These are phyloP conservation scores for Platycheirus albimanus DNA, from an alignment of 2,888 invertebrate genomes.

Conservation along the genomic window DNA sequence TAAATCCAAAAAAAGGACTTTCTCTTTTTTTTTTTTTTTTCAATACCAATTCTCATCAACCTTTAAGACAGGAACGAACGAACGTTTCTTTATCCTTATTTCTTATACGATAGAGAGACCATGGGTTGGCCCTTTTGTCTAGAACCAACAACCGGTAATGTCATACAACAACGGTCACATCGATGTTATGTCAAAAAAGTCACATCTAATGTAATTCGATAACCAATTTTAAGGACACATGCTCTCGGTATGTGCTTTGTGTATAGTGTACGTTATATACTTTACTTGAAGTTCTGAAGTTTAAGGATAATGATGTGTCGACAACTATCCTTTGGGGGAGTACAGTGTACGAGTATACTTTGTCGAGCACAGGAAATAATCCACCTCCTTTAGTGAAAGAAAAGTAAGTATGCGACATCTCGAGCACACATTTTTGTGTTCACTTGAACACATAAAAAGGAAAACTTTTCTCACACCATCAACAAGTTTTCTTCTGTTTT, in stretches of 20 bases:
- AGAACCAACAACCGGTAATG: neutral
- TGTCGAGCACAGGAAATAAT: slow-evolving; percentile 49
- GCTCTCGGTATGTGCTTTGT: neutral
- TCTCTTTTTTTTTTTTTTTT: neutral
- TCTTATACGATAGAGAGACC: too few relatives aligned
- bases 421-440: slow-evolving; percentile 15
- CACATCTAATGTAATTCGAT: slow-evolving; percentile 58
- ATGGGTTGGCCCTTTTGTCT: slow-evolving; percentile 8
- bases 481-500: slow-evolving; percentile 45
- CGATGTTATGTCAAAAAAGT: slow-evolving; percentile 55
- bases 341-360: slow-evolving; percentile 12
- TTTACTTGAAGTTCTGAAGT: slow-evolving; percentile 46
- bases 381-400: slow-evolving; percentile 21
- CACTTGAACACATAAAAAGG: slow-evolving; percentile 28
- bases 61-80: slow-evolving; percentile 23
- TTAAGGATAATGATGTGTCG: slow-evolving; percentile 70
- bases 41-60: slow-evolving; percentile 42
- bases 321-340: slow-evolving; percentile 43
- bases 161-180: slow-evolving; percentile 30
- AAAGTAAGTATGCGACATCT: slow-evolving; percentile 20
- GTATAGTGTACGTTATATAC: too few relatives aligned
- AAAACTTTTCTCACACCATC: slow-evolving; percentile 43
- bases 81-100: slow-evolving; percentile 16
- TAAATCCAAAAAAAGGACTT: slow-evolving; percentile 25
- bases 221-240: slow-evolving; percentile 47